phyloP scores from a whole-genome alignment of 2,113 vertebrate species.

The Geococcyx californianus region DNA sequence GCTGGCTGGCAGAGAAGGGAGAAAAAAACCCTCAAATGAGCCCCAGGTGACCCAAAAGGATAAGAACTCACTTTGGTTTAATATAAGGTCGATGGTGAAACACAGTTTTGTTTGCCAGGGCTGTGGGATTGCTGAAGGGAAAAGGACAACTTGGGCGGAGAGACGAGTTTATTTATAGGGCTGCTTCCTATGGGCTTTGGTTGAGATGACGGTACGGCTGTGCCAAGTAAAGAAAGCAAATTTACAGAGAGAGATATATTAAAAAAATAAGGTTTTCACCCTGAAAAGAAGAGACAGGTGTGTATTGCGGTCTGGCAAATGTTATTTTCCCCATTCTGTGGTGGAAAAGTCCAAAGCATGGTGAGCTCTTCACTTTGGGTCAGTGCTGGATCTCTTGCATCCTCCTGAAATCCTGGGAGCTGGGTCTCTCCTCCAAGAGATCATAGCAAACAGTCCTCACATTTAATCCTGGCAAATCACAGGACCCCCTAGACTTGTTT shows the following conservation, averaged over 20 bases:
- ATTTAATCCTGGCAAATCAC: background rate
- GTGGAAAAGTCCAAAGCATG: background rate
- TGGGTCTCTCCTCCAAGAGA: background rate
- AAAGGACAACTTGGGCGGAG: background rate
- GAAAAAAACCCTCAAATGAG: background rate
- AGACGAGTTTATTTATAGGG: background rate
- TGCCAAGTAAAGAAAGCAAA: background rate
- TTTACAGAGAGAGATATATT: background rate
- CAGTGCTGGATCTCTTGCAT: accelerated
- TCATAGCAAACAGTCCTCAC: background rate
- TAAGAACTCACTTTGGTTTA: background rate
- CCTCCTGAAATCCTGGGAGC: background rate
- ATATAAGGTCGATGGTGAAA: background rate
- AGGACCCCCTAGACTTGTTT: background rate
- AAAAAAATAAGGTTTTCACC: background rate
- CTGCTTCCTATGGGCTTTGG: accelerated
- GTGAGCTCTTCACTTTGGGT: background rate
- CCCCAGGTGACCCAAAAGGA: background rate
- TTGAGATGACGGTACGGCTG: background rate
- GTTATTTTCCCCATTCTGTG: background rate
- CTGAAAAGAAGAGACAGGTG: background rate
- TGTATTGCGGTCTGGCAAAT: background rate
- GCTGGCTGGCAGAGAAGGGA: background rate
- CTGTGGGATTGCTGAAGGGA: background rate
- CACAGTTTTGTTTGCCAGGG: background rate